phyloP scores from a whole-genome alignment of 2,797 vertebrate species.

The Petrocephalus sullivani region DNA sequence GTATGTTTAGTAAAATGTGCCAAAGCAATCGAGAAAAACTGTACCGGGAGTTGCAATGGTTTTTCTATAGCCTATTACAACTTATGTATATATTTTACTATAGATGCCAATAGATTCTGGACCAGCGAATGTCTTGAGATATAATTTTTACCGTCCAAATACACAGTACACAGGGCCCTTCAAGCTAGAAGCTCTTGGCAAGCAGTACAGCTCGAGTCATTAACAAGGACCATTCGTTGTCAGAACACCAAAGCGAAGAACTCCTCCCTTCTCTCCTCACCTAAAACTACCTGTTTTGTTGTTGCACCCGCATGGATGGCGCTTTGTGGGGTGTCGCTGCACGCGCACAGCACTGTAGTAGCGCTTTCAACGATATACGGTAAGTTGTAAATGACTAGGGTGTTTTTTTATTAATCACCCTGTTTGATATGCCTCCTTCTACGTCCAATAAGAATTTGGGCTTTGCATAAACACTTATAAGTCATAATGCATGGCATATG shows the following conservation, averaged over 20 bases:
- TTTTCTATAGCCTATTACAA: too few relatives aligned
- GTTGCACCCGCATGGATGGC: background rate
- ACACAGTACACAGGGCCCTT: too few relatives aligned
- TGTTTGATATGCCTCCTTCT: background rate
- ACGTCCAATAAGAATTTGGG: background rate
- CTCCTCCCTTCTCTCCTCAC: constrained; percentile 3
- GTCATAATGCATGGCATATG: background rate
- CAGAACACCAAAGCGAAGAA: background rate
- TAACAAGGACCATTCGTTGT: background rate
- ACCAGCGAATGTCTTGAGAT: too few relatives aligned
- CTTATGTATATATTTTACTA: too few relatives aligned
- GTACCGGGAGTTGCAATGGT: background rate
- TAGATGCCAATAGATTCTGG: too few relatives aligned
- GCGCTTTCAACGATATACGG: background rate
- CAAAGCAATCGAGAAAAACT: background rate
- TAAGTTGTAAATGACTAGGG: background rate
- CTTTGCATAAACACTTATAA: background rate
- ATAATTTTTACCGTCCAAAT: too few relatives aligned
- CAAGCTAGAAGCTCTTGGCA: background rate
- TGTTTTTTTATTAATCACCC: background rate
- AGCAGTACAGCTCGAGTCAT: background rate
- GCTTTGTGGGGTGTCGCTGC: background rate
- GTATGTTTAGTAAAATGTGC: background rate
- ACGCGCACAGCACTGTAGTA: background rate
- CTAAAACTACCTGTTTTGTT: background rate